phyloP scores from a whole-genome alignment of 2,888 invertebrate species.

The Brachylomia viminalis region DNA sequence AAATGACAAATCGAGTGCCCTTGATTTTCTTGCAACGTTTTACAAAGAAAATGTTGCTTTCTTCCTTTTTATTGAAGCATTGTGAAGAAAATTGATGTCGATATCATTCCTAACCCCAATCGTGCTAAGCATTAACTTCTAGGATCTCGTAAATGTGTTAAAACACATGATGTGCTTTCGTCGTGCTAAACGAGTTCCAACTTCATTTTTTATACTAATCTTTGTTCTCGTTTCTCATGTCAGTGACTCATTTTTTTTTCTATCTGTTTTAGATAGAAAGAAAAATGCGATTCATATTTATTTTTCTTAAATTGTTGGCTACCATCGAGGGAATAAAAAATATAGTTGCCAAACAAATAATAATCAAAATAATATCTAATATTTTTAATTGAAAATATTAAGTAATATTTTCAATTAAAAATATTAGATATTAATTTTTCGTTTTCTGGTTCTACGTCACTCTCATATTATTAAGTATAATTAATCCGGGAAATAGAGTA shows the following conservation, averaged over 20 bases:
- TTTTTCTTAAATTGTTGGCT: not conserved
- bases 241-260: no score
- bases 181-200: constrained; percentile 32
- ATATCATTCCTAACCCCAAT: not conserved
- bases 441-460: not conserved
- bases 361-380: not conserved
- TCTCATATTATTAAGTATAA: not conserved
- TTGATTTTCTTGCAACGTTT: constrained; percentile 12
- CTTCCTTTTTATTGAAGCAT: no score
- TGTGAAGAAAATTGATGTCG: not conserved
- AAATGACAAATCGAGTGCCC: not conserved
- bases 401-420: not conserved
- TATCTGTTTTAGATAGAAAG: no score
- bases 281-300: no score
- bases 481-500: not conserved
- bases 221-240: constrained; percentile 22
- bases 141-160: not conserved
- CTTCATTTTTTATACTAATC: constrained; percentile 24
- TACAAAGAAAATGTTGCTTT: no score
- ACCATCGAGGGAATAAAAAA: not conserved
- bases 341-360: not conserved
- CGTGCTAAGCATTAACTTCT: not conserved
- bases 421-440: not conserved
- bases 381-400: not conserved
- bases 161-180: not conserved